phyloP scores from a whole-genome alignment of 2,113 vertebrate genomes.

The Pluvianellus socialis region DNA sequence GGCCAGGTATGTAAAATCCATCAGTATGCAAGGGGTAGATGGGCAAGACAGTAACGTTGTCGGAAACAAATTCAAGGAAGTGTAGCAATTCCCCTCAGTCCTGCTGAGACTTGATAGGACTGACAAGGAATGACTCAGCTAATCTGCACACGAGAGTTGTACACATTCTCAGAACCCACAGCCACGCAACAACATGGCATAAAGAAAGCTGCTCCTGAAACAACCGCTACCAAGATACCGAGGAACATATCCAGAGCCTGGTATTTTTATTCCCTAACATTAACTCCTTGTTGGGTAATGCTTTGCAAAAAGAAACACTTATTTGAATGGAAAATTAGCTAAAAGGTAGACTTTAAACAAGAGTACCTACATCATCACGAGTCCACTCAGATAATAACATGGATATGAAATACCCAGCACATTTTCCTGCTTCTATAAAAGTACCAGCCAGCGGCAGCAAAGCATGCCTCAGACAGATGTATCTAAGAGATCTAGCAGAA shows the following conservation, averaged over 20 bases:
- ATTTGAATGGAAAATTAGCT: background rate
- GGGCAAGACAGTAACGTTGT: background rate
- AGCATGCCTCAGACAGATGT: background rate
- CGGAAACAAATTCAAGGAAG: background rate
- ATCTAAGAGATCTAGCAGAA: background rate
- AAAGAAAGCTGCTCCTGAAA: constrained; percentile 15
- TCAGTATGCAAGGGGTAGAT: background rate
- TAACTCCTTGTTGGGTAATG: background rate
- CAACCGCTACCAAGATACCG: background rate
- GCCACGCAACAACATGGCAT: background rate
- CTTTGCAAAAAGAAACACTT: background rate
- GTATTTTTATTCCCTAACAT: background rate
- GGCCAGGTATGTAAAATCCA: background rate
- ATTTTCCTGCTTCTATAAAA: background rate
- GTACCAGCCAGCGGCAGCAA: background rate
- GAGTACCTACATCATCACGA: background rate
- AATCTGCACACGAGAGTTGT: background rate
- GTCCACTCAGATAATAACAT: background rate
- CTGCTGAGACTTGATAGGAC: background rate
- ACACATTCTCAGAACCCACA: background rate
- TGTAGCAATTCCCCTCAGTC: background rate
- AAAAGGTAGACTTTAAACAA: background rate
- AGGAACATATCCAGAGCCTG: background rate
- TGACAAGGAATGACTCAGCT: constrained; percentile 28
- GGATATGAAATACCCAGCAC: background rate